Evolutionary conservation across 2,888 invertebrate genomes (phyloP).

Genomic region (Epinotia demarniana): DNA sequence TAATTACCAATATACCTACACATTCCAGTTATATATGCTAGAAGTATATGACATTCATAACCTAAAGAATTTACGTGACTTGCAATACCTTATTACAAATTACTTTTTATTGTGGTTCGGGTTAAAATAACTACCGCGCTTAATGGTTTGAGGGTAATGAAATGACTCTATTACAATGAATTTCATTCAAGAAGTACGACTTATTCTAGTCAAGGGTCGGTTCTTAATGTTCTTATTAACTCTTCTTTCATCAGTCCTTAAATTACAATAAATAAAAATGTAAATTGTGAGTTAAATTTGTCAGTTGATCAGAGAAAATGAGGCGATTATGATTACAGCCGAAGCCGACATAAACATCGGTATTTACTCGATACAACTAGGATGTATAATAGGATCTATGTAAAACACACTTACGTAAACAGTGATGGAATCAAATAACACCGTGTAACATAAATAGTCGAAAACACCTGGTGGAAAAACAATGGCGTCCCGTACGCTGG

Average conservation of each 20-base stretch:
- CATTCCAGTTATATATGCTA: background rate
- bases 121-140: constrained; percentile 49
- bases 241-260: background rate
- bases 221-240: background rate
- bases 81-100: constrained; percentile 50
- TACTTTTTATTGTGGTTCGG: constrained; percentile 49
- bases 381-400: background rate
- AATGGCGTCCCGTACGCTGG: constrained; percentile 61
- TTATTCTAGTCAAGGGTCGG: background rate
- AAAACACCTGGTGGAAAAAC: constrained; percentile 43
- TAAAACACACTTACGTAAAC: background rate
- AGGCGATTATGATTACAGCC: background rate
- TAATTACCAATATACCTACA: background rate
- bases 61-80: constrained; percentile 50
- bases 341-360: background rate
- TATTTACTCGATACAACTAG: background rate
- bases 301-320: background rate
- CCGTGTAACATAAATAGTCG: constrained; percentile 36
- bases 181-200: background rate
- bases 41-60: background rate
- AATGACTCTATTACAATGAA: background rate
- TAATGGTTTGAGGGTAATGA: background rate
- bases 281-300: background rate
- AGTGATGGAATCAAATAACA: constrained; percentile 26
- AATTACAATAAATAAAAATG: background rate